Percentiles rank a stretch among this genome's conserved stretches.
Evolutionary conservation across 2,888 invertebrate species (phyloP).

Genomic region (Apotomis turbidana): DNA sequence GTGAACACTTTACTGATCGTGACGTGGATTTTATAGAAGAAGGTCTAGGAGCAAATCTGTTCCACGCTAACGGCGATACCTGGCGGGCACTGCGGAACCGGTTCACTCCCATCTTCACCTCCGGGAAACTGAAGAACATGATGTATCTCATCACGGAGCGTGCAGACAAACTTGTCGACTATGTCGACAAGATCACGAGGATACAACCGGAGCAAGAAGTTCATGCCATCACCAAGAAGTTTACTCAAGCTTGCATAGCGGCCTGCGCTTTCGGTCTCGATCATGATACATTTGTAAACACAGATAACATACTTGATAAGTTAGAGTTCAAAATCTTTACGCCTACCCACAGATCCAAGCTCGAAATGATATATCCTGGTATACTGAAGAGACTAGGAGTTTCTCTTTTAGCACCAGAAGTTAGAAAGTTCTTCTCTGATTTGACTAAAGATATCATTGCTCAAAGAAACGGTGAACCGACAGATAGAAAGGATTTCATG

Average conservation of each 20-base stretch:
- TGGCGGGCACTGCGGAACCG: slow-evolving; percentile 7
- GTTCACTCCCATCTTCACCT: slow-evolving; percentile 11
- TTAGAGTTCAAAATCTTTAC: slow-evolving; percentile 17
- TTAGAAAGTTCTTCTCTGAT: slow-evolving; percentile 13
- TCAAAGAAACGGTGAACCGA: slow-evolving; percentile 13
- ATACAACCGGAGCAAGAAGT: not conserved
- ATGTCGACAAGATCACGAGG: slow-evolving; percentile 6
- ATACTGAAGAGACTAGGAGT: slow-evolving; percentile 15
- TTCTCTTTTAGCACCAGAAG: slow-evolving; percentile 9
- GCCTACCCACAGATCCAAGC: slow-evolving; percentile 5
- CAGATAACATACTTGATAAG: not conserved
- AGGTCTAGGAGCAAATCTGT: slow-evolving; percentile 18
- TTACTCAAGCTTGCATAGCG: slow-evolving; percentile 25
- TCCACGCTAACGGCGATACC: slow-evolving; percentile 10
- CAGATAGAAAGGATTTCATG: slow-evolving; percentile 14
- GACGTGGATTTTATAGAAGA: slow-evolving; percentile 9
- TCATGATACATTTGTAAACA: slow-evolving; percentile 1
- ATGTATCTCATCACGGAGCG: slow-evolving; percentile 8
- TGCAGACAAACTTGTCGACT: slow-evolving; percentile 1
- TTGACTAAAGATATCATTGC: slow-evolving; percentile 3
- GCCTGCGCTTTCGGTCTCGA: slow-evolving; percentile 23
- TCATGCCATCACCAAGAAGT: slow-evolving; percentile 8
- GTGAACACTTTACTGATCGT: slow-evolving; percentile 2
- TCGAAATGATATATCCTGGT: slow-evolving; percentile 22
- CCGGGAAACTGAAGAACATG: slow-evolving; percentile 17